phyloP scores from a whole-genome alignment of 2,113 vertebrate species.

The Willisornis vidua region DNA sequence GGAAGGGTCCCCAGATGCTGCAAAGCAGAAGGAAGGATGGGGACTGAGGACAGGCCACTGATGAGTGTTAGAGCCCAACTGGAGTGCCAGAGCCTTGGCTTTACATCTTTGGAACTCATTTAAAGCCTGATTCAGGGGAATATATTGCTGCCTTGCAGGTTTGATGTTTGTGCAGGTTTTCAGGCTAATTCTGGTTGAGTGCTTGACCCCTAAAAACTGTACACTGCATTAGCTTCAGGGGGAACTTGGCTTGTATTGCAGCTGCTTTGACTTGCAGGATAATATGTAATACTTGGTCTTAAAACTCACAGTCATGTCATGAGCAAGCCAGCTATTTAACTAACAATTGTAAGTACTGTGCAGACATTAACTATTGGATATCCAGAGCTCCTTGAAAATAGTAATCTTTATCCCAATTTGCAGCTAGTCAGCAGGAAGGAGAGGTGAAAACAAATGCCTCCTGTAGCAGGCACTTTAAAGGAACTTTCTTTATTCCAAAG shows the following conservation, averaged over 20 bases:
- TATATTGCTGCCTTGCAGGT: not conserved
- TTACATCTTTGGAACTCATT: not conserved
- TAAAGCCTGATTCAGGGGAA: not conserved
- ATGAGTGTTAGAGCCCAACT: not conserved
- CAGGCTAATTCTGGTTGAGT: not conserved
- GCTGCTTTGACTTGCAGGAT: not conserved
- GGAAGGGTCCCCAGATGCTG: not conserved
- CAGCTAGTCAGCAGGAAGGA: not conserved
- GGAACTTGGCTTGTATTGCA: not conserved
- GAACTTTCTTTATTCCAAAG: not conserved
- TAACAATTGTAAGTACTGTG: not conserved
- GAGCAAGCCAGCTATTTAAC: constrained; percentile 10
- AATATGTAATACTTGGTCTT: not conserved
- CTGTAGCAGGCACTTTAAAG: not conserved
- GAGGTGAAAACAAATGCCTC: not conserved
- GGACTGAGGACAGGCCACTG: not conserved
- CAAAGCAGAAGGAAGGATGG: not conserved
- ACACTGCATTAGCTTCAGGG: not conserved
- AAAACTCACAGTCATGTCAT: not conserved
- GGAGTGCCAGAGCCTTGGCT: not conserved
- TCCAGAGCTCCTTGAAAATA: not conserved
- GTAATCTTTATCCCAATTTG: not conserved
- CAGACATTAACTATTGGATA: constrained; percentile 15
- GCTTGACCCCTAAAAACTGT: not conserved
- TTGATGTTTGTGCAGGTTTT: not conserved